phyloP scores from a whole-genome alignment of 2,113 vertebrate genomes.

The Misgurnus anguillicaudatus region DNA sequence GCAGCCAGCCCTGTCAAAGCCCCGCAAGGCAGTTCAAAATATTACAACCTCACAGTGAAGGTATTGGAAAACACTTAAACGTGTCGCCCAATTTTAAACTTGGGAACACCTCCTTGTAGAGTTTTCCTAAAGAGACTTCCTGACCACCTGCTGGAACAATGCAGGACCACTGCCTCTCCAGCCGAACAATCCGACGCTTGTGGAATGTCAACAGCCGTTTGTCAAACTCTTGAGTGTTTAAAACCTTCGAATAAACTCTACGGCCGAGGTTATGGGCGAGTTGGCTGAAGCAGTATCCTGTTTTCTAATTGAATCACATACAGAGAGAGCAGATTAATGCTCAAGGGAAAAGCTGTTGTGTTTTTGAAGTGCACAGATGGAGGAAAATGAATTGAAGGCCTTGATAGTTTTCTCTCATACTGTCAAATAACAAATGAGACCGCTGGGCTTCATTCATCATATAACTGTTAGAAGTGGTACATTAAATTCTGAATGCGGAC shows the following conservation, averaged over 20 bases:
- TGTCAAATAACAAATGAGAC: background rate
- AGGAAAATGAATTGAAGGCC: background rate
- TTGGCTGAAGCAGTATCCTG: conserved; percentile 22
- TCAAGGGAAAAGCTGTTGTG: conserved; percentile 20
- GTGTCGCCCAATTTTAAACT: conserved; percentile 58
- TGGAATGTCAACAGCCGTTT: conserved; percentile 65
- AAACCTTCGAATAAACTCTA: background rate
- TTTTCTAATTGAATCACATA: conserved; percentile 22
- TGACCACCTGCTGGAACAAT: conserved; percentile 75
- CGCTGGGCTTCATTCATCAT: background rate
- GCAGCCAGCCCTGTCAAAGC: background rate
- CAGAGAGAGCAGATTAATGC: conserved; percentile 8
- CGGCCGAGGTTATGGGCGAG: background rate
- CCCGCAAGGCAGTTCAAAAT: background rate
- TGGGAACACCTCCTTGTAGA: conserved; percentile 55
- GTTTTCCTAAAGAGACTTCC: conserved; percentile 76
- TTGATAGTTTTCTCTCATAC: conserved; percentile 26
- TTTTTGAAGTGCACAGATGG: conserved; percentile 11
- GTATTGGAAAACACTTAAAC: conserved; percentile 30
- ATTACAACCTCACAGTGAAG: conserved; percentile 1
- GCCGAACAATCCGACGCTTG: conserved; percentile 53
- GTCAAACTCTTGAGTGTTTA: conserved; percentile 47
- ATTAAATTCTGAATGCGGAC: conserved; percentile 4
- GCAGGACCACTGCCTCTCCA: conserved; percentile 59
- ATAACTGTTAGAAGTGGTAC: conserved; percentile 3